A percentile compares a stretch with the other conserved stretches of the same genome.
These are phyloP conservation scores for Myxocyprinus asiaticus DNA, from an alignment of 2,113 vertebrate genomes.

Conservation along the genomic window DNA sequence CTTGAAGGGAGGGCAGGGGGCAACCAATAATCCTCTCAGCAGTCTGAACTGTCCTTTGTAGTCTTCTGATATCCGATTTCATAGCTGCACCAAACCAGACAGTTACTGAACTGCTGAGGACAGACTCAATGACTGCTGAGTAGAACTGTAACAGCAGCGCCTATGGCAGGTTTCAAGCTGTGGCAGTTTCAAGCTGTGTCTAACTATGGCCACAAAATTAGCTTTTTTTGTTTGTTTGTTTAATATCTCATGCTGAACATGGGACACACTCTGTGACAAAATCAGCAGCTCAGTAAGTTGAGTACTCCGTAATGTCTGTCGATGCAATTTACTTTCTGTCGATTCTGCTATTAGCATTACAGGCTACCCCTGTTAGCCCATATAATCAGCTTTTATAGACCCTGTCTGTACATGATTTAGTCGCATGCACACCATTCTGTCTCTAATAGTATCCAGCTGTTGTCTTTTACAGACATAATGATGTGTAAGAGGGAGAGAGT, in stretches of 20 bases:
- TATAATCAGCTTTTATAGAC: not conserved
- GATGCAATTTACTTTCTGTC: not conserved
- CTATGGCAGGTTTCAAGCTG: no score
- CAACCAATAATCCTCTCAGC: no score
- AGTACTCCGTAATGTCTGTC: not conserved
- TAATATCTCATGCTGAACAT: not conserved
- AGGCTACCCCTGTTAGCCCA: not conserved
- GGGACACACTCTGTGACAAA: not conserved
- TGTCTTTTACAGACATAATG: slow-evolving; percentile 16
- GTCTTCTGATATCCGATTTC: no score
- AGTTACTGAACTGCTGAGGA: no score
- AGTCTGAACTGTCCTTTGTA: no score
- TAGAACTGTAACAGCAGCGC: no score
- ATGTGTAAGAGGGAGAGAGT: slow-evolving; percentile 17
- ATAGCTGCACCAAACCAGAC: no score
- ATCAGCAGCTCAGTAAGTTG: no score
- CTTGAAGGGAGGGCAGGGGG: no score
- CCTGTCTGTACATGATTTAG: not conserved
- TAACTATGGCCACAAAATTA: not conserved
- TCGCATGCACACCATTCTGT: not conserved
- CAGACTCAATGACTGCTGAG: no score
- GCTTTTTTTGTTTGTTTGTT: not conserved
- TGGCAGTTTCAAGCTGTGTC: not conserved
- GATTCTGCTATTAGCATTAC: not conserved
- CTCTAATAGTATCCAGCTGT: slow-evolving; percentile 16